Conservation (phyloP, 2,888 invertebrate species). For the Heteropelma amictum region DNA sequence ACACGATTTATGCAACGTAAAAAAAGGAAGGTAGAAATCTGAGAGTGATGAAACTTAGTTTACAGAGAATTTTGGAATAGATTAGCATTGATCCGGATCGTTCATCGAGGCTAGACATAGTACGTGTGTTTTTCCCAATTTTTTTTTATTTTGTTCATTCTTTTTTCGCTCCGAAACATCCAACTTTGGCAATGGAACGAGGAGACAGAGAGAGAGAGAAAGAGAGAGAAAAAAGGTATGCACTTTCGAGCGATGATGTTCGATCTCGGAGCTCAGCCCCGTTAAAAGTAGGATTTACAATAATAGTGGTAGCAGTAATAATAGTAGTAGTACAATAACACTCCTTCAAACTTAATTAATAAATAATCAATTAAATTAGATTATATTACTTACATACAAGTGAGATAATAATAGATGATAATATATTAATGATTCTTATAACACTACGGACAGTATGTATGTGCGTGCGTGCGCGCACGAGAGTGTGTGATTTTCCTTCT, state of each 20-base stretch:
- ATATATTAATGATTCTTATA: constrained; percentile 78
- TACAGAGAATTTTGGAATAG: constrained; percentile 70
- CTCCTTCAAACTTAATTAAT: constrained; percentile 76
- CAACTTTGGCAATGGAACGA: constrained; percentile 34
- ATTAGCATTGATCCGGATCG: constrained; percentile 64
- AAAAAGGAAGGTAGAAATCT: constrained; percentile 58
- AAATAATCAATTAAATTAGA: constrained; percentile 78
- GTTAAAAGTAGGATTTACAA: constrained; percentile 62
- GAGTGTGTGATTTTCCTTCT: constrained; percentile 24
- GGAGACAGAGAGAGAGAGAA: background rate
- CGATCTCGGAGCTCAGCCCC: constrained; percentile 51
- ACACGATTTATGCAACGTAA: constrained; percentile 62
- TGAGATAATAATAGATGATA: constrained; percentile 77
- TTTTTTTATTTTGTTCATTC: background rate
- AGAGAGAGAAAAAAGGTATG: constrained; percentile 19
- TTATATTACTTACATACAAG: constrained; percentile 77
- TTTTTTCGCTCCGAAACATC: constrained; percentile 1
- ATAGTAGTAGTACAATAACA: constrained; percentile 72
- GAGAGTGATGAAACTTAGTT: constrained; percentile 69
- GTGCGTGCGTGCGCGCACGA: constrained; percentile 56
- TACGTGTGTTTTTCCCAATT: constrained; percentile 23
- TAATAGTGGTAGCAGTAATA: constrained; percentile 58
- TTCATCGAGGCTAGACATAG: constrained; percentile 56
- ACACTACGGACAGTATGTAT: constrained; percentile 72
- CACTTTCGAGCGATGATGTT: constrained; percentile 56